These are phyloP conservation scores for Drosophila barbarae DNA, from an alignment of 2,888 invertebrate genomes.

Conservation along the genomic window DNA sequence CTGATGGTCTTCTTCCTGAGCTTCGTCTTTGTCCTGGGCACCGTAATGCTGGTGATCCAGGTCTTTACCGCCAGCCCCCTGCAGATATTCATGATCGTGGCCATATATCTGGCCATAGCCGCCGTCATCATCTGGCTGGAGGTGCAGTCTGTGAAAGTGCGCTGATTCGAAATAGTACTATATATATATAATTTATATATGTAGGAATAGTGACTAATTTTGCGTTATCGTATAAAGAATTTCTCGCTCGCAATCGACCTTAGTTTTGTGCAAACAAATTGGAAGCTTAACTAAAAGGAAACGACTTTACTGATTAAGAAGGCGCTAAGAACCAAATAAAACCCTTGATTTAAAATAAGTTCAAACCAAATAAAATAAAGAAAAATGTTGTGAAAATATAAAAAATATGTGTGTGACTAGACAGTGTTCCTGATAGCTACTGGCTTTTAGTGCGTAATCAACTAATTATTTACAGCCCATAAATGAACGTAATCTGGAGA, in stretches of 20 bases:
- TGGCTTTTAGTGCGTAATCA: conserved; percentile 37
- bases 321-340: conserved; percentile 31
- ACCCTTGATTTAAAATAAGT: conserved; percentile 33
- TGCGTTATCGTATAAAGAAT: conserved; percentile 22
- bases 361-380: conserved; percentile 8
- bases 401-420: conserved; percentile 16
- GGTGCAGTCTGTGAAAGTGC: conserved; percentile 69
- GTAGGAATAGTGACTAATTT: conserved; percentile 42
- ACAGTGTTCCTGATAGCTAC: conserved; percentile 26
- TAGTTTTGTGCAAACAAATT: conserved; percentile 54
- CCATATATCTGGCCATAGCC: conserved; percentile 58
- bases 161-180: conserved; percentile 46
- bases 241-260: conserved; percentile 26
- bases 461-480: conserved; percentile 49
- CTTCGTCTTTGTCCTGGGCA: conserved; percentile 62
- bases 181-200: neutral
- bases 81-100: conserved; percentile 56
- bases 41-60: conserved; percentile 59
- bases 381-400: neutral
- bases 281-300: conserved; percentile 28
- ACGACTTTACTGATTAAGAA: conserved; percentile 32
- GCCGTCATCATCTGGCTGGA: conserved; percentile 65
- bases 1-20: conserved; percentile 57
- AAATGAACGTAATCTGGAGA: conserved; percentile 37
- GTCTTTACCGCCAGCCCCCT: conserved; percentile 65